These are phyloP conservation scores for Balearica regulorum DNA, from an alignment of 2,797 vertebrate species.

Conservation along the genomic window DNA sequence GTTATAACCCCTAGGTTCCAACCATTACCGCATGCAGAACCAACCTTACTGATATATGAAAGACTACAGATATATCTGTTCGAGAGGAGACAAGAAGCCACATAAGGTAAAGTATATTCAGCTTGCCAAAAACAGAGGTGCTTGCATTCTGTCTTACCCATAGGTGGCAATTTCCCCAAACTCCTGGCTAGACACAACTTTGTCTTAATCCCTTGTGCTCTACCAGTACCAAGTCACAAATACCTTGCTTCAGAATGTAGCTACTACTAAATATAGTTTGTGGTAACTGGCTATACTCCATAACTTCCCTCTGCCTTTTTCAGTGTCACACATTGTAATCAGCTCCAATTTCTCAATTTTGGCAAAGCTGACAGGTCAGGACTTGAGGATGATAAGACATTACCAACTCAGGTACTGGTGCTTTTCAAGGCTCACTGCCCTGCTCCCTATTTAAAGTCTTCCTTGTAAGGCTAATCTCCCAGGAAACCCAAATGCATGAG, in stretches of 20 bases:
- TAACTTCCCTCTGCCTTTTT: background rate
- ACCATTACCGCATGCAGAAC: background rate
- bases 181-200: background rate
- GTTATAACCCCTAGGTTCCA: background rate
- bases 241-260: background rate
- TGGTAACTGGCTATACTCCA: background rate
- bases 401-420: fast-evolving
- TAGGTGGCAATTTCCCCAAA: fast-evolving
- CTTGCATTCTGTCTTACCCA: background rate
- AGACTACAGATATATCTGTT: background rate
- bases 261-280: too few species aligned
- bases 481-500: background rate
- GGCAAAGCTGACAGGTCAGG: background rate
- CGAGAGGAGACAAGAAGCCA: background rate
- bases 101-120: background rate
- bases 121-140: background rate
- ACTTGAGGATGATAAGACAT: background rate
- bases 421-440: background rate
- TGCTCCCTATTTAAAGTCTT: background rate
- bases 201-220: background rate
- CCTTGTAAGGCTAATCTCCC: background rate
- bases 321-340: background rate
- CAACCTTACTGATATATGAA: fast-evolving
- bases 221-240: background rate
- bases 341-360: background rate